Evolutionary conservation across 2,888 invertebrate species (phyloP).

Genomic region (Eristalinus sepulchralis): DNA sequence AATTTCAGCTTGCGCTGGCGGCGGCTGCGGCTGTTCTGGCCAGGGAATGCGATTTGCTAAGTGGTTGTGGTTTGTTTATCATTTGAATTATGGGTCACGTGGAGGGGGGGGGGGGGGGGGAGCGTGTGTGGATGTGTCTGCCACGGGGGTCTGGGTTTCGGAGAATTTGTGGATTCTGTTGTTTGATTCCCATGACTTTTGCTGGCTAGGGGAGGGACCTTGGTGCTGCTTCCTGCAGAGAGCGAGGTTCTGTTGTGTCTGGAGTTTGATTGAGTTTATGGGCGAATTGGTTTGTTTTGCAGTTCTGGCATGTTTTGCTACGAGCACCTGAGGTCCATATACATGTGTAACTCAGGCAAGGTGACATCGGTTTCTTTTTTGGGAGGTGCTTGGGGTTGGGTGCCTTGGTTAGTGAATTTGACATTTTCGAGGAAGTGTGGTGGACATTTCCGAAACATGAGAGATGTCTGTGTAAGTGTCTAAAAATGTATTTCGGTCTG

Average conservation of each 20-base stretch:
- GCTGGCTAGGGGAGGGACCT: background rate
- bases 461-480: background rate
- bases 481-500: too few relatives aligned
- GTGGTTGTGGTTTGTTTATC: conserved; percentile 65
- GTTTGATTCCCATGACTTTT: conserved; percentile 18
- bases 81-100: conserved; percentile 57
- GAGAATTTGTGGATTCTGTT: conserved; percentile 24
- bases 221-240: background rate
- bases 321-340: too few relatives aligned
- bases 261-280: conserved; percentile 1
- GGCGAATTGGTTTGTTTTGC: background rate
- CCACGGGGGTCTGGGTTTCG: conserved; percentile 22
- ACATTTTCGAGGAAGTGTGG: too few relatives aligned
- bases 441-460: background rate
- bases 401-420: too few relatives aligned
- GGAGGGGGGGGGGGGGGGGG: too few relatives aligned
- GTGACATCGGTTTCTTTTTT: too few relatives aligned
- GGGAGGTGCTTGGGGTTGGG: too few relatives aligned
- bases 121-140: background rate
- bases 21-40: conserved; percentile 1
- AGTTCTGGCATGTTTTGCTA: background rate
- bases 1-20: conserved; percentile 39
- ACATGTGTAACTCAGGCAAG: too few relatives aligned
- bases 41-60: conserved; percentile 54
- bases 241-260: conserved; percentile 37